Evolutionary conservation across 2,113 vertebrate genomes (phyloP).

Genomic region (Nesogale talazaci): DNA sequence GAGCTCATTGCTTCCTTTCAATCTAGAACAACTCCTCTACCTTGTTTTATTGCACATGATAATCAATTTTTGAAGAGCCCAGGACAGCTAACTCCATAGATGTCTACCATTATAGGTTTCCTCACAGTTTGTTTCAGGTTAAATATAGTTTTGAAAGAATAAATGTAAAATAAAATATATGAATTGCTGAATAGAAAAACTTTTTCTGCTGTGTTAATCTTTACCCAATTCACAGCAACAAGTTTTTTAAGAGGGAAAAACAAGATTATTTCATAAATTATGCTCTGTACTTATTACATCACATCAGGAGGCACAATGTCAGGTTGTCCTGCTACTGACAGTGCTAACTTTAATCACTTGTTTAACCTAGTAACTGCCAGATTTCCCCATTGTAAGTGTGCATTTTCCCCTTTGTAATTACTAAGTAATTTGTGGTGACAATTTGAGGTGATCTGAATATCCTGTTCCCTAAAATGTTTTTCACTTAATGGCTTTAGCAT

Average conservation of each 20-base stretch:
- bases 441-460: conserved; percentile 70
- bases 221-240: no score
- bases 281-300: conserved; percentile 57
- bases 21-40: conserved; percentile 12
- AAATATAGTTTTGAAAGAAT: conserved; percentile 32
- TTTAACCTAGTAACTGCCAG: conserved; percentile 34
- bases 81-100: not conserved
- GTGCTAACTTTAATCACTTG: conserved; percentile 63
- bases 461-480: conserved; percentile 36
- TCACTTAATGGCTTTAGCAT: conserved; percentile 44
- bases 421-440: conserved; percentile 57
- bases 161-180: no score
- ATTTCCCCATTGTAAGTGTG: conserved; percentile 58
- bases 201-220: no score
- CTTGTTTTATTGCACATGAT: conserved; percentile 36
- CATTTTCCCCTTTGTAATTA: conserved; percentile 63
- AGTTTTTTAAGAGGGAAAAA: no score
- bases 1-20: conserved; percentile 38
- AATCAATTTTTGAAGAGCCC: conserved; percentile 18
- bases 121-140: conserved; percentile 51
- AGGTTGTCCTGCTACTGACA: conserved; percentile 59
- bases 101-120: conserved; percentile 4
- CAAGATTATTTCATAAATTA: conserved; percentile 29
- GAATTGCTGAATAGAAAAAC: no score
- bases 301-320: conserved; percentile 63